phyloP scores from a whole-genome alignment of 2,113 vertebrate genomes.

The Lepidothrix coronata region DNA sequence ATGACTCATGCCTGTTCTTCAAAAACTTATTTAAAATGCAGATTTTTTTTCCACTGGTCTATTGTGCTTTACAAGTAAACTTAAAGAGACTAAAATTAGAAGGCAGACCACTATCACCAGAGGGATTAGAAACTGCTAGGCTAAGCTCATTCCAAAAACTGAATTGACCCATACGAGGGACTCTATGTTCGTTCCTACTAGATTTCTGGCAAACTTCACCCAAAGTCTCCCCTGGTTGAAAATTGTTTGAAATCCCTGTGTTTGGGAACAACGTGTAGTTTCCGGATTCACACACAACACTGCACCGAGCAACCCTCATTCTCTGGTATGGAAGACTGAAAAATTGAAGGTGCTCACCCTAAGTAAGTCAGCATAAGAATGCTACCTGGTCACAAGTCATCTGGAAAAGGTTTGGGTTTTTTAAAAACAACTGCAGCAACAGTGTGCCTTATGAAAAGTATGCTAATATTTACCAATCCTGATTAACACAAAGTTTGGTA shows the following conservation, averaged over 20 bases:
- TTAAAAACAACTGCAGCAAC: not conserved
- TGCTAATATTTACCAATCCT: not conserved
- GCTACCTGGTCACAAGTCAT: not conserved
- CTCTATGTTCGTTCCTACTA: not conserved
- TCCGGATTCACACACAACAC: not conserved
- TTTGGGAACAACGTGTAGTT: not conserved
- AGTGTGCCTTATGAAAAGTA: not conserved
- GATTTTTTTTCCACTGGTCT: conserved; percentile 2
- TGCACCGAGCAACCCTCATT: not conserved
- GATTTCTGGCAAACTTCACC: conserved; percentile 5
- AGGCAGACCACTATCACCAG: conserved; percentile 40
- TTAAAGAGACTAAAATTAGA: conserved; percentile 47
- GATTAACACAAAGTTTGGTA: not conserved
- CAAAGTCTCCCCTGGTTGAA: not conserved
- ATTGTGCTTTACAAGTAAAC: conserved; percentile 38
- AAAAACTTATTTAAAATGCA: conserved; percentile 50
- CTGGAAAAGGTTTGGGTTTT: not conserved
- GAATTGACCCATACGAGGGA: not conserved
- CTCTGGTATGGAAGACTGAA: not conserved
- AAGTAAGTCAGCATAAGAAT: accelerated
- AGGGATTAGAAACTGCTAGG: conserved; percentile 30
- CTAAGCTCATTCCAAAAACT: not conserved
- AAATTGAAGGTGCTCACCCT: not conserved
- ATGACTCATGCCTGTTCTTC: conserved; percentile 54
- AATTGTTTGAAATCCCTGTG: not conserved